phyloP scores from a whole-genome alignment of 1,140 invertebrate genomes.

The Diuraphis noxia region DNA sequence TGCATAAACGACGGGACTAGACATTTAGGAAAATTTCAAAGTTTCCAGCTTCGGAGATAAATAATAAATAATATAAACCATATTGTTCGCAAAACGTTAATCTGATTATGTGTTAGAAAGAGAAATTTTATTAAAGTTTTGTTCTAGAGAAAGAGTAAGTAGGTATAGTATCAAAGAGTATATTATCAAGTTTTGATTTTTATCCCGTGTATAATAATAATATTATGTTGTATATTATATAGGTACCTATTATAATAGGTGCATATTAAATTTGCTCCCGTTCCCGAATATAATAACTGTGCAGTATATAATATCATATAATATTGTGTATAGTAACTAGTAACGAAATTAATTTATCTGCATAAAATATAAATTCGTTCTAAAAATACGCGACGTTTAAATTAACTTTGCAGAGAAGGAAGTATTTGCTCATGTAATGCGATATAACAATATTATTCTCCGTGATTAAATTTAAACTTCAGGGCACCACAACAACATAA shows the following conservation, averaged over 20 bases:
- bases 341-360: neutral
- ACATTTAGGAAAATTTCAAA: neutral
- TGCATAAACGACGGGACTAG: neutral
- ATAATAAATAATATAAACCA: neutral
- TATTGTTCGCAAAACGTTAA: neutral
- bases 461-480: slow-evolving; percentile 21
- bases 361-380: slow-evolving; percentile 2
- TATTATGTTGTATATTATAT: neutral
- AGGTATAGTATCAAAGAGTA: neutral
- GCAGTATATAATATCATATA: neutral
- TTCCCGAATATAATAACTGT: neutral
- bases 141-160: neutral
- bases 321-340: neutral
- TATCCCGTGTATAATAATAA: neutral
- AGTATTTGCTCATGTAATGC: neutral
- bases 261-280: slow-evolving; percentile 10
- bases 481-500: neutral
- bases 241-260: neutral
- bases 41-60: neutral
- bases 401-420: neutral
- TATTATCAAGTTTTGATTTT: neutral
- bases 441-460: neutral
- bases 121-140: slow-evolving; percentile 2
- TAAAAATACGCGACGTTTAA: slow-evolving; percentile 22
- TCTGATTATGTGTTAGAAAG: neutral